Conservation (phyloP, 2,113 vertebrate genomes). For the Platysternon megacephalum region DNA sequence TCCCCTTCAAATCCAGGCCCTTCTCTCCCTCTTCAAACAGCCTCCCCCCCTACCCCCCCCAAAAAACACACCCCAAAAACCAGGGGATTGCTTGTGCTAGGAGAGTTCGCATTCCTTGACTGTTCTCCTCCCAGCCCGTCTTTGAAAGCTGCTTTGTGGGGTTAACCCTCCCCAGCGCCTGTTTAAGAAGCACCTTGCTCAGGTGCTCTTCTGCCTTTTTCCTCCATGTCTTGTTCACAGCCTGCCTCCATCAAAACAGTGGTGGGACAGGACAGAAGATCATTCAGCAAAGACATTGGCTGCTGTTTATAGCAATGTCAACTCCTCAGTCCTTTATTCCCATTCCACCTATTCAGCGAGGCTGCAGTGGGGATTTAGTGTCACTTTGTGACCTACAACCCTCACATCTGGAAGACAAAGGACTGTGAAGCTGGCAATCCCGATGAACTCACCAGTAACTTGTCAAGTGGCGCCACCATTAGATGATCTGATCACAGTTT, state of each 20-base stretch:
- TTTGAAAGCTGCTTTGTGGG: background rate
- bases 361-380: background rate
- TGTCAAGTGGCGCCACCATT: fast-evolving
- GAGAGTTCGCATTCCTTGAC: background rate
- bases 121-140: background rate
- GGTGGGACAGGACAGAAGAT: background rate
- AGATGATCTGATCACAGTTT: background rate
- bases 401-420: background rate
- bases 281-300: fast-evolving
- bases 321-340: background rate
- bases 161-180: background rate
- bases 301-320: background rate
- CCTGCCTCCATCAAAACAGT: fast-evolving
- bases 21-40: background rate
- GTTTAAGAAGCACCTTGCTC: background rate
- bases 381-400: background rate
- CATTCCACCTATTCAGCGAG: background rate
- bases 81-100: background rate
- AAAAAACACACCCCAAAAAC: background rate
- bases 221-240: background rate
- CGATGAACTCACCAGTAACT: background rate
- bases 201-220: background rate
- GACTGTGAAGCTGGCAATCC: background rate
- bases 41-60: too few species aligned
- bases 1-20: background rate